Evolutionary conservation across 2,113 vertebrate species (phyloP), one percentile per base, ranked within the genome.

Genomic region (Holacanthus passer): DNA sequence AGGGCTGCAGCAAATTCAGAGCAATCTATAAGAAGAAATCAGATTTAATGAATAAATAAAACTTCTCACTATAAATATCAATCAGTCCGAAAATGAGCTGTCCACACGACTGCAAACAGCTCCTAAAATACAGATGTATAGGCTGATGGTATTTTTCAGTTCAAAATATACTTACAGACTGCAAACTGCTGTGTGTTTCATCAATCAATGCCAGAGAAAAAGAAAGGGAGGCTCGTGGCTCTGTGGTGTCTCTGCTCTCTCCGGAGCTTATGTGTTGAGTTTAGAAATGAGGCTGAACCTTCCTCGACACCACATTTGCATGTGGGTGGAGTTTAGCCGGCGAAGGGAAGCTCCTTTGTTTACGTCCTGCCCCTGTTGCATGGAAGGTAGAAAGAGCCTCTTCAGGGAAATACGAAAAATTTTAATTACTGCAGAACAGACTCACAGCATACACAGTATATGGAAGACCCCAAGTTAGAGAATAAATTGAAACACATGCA

Each of bases 101-200:
- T 74, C 27, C 17, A 64, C 41, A 43, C 35, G 17, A 17, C 22
- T 13, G 1, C 2, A 75, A 43, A 41, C 31, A 41, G 8, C 19
- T 17, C 27, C 4, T 27, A 3, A 45, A 27, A 59, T 14, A 22
- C 59, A 70, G 39, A 47, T 24, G 7, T n/a, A 8, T 62, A 52
- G 16, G 10, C 35, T 14, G 1, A 35, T 14, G 4, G 5, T 20
- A 45, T 19, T 31, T 52, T 14, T 9, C 3, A 45, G 48, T 17
- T 43, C 0, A 27, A 52, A 45, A 37, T 41, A 53, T 84, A 93
- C 89, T 88, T 52, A 93, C 89, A 78, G n/a, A 17, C 19, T 58
- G 35, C 24, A 59, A 32, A 74, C 14, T 9, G 14, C 8, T 24
- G 58, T 67, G 19, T 37, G 58, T 72, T 73, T 50, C 16, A 41